Base-by-base conservation (phyloP, 1,140 invertebrate genomes). In the Maconellicoccus hirsutus region DNA sequence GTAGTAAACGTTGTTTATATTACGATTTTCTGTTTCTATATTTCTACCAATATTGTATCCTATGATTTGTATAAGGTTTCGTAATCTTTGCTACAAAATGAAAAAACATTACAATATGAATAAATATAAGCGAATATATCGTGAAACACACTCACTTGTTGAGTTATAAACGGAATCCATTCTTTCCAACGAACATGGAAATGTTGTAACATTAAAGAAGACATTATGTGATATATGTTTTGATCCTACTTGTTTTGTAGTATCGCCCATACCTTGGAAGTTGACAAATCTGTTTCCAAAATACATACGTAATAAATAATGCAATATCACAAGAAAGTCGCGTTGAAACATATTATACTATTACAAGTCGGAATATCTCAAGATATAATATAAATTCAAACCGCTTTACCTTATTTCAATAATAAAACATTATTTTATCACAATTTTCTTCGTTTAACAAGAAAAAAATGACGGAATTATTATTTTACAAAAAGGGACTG, bases 41-140 rank as follows among this genome's bases (percentile, higher is more conserved):
- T 77, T 59, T 70, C 77, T 76, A 79, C 80, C 73, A 26, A 76
- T 79, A 76, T 87, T 86, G 74, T 84, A 79, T 73, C 84, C 85
- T 74, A 84, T 81, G 77, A 91, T 84, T 81, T 89, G 87, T 74
- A 89, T 83, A 71, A 91, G 79, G 79, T 86, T 89, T 71, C 89
- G 79, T 2, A 90, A 78, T n/a, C 89, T 83, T 70, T 89, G 78
- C 84, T 85, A 75, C 73, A 80, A 80, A 59, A 75, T 74, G 74
- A 74, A 76, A 73, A n/a, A 66, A 14, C 39, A 10, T 14, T 14
- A 39, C 69, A 70, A 71, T 38, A 72, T 72, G 71, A 52, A 59
- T 22, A 21, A 69, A 71, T 70, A 12, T 0, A 12, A 39, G n/a
- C 42, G 10, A 8, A 52, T 16, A 16, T 14, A 14, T 52, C 12